Percentiles rank a stretch among this genome's conserved stretches.
Evolutionary conservation across 1,140 invertebrate species (phyloP).

Genomic region (Vollenhovia emeryi): DNA sequence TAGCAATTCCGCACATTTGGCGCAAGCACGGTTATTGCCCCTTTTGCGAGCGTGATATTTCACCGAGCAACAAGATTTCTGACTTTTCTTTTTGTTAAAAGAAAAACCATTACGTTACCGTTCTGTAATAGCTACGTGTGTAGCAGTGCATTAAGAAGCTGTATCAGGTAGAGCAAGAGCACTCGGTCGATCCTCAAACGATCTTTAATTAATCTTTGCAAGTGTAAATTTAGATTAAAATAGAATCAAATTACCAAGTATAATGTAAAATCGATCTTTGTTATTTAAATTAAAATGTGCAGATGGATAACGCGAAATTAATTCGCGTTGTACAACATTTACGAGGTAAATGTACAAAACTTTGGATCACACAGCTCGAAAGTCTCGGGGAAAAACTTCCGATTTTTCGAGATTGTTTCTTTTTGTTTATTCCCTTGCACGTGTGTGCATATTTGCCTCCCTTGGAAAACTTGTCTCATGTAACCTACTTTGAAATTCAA

Average conservation of each 20-base stretch:
- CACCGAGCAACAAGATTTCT: conserved; percentile 7
- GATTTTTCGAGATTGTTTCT: conserved; percentile 24
- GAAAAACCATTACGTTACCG: neutral
- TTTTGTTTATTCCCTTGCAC: conserved; percentile 35
- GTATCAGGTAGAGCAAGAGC: neutral
- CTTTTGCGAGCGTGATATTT: conserved; percentile 28
- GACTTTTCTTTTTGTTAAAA: conserved; percentile 5
- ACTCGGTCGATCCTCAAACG: neutral
- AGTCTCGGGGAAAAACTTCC: conserved; percentile 7
- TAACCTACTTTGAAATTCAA: conserved; percentile 53
- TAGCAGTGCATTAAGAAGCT: neutral
- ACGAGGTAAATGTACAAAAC: conserved; percentile 9
- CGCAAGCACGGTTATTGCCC: conserved; percentile 20
- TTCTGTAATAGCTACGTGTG: neutral
- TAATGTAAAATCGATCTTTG: neutral
- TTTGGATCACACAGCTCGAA: neutral
- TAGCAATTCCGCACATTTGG: conserved; percentile 39
- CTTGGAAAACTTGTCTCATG: conserved; percentile 37
- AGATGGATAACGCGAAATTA: neutral
- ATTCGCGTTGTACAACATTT: conserved; percentile 10
- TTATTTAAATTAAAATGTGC: conserved; percentile 6
- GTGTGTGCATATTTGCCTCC: neutral
- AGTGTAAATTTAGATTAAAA: conserved; percentile 2
- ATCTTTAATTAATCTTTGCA: neutral
- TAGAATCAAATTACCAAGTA: neutral